phyloP scores from a whole-genome alignment of 2,888 invertebrate genomes.

The Hemithea aestivaria region DNA sequence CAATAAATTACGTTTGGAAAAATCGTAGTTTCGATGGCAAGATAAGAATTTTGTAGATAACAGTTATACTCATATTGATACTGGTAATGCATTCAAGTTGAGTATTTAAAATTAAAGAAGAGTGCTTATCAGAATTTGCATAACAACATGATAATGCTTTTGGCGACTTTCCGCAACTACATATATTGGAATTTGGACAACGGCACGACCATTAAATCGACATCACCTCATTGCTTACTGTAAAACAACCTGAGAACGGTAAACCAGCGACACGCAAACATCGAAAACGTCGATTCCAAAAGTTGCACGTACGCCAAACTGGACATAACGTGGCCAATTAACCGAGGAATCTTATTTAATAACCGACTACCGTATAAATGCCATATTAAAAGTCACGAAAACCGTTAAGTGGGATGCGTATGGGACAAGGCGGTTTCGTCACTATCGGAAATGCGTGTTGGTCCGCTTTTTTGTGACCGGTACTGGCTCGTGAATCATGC shows the following conservation, averaged over 20 bases:
- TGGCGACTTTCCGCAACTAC: conserved; percentile 8
- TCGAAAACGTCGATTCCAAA: conserved; percentile 51
- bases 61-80: too few relatives aligned
- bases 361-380: conserved; percentile 69
- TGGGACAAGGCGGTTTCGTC: conserved; percentile 58
- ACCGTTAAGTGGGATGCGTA: conserved; percentile 67
- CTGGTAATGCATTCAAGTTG: too few relatives aligned
- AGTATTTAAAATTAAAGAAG: too few relatives aligned
- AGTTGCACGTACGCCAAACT: conserved; percentile 46
- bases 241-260: conserved; percentile 46
- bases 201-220: conserved; percentile 37
- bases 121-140: too few relatives aligned
- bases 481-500: conserved; percentile 55
- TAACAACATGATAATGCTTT: conserved; percentile 5
- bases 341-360: conserved; percentile 65
- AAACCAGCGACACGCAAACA: conserved; percentile 42
- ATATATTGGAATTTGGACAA: conserved; percentile 25
- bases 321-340: conserved; percentile 60
- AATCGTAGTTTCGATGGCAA: too few relatives aligned
- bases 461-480: conserved; percentile 52
- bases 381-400: conserved; percentile 61
- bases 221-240: conserved; percentile 43
- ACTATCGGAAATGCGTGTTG: conserved; percentile 57
- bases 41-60: too few relatives aligned
- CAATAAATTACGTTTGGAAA: conserved; percentile 1